Conservation (phyloP, 2,113 vertebrate species). For the Ptilonorhynchus violaceus region DNA sequence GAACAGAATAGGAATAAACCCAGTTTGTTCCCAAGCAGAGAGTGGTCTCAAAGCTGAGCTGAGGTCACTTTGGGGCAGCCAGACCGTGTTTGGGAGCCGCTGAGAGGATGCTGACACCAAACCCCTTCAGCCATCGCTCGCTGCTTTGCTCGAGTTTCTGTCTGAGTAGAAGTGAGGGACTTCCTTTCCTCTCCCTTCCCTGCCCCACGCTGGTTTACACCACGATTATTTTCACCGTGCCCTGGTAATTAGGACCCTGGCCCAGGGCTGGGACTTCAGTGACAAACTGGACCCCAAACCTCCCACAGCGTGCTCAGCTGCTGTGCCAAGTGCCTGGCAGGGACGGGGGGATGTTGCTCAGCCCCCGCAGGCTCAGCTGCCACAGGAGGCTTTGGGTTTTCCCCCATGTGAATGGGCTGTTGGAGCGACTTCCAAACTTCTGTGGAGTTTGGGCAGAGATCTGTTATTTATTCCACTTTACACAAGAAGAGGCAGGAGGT, state of each 20-base stretch:
- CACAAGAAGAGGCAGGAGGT: neutral
- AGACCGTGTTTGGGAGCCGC: accelerated
- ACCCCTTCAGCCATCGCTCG: neutral
- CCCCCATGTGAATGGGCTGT: accelerated
- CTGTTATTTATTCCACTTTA: neutral
- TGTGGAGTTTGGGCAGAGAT: accelerated
- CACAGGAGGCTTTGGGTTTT: neutral
- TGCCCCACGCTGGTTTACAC: neutral
- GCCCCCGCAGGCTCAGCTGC: neutral
- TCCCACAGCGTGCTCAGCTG: neutral
- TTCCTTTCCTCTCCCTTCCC: neutral
- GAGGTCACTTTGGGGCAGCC: neutral
- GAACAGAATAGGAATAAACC: accelerated
- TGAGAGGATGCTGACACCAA: neutral
- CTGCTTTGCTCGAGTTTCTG: neutral
- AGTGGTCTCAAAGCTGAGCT: neutral
- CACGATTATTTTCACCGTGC: accelerated
- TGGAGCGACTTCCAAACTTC: neutral
- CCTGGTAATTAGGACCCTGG: accelerated
- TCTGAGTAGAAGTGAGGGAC: neutral
- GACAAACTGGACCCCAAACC: neutral
- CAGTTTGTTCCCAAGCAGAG: neutral
- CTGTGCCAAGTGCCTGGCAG: neutral
- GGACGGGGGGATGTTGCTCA: neutral
- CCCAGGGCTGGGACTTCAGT: neutral